phyloP scores from a whole-genome alignment of 2,888 invertebrate species.

The Ectobius pallidus region DNA sequence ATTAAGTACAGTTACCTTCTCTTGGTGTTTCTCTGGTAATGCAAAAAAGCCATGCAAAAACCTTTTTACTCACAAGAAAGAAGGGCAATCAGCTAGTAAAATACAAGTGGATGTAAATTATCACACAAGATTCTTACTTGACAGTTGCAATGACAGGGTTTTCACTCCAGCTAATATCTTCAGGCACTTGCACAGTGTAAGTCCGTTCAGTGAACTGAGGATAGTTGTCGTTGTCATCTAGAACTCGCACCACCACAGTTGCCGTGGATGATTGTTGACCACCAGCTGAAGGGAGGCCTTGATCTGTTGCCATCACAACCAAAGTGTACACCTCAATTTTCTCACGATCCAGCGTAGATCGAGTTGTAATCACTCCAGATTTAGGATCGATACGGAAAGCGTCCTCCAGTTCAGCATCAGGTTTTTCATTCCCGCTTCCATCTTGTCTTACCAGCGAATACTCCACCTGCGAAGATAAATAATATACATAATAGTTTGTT shows the following conservation, averaged over 20 bases:
- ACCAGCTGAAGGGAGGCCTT: conserved; percentile 73
- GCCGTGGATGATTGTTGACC: conserved; percentile 82
- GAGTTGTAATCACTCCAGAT: conserved; percentile 85
- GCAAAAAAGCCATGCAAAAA: no score
- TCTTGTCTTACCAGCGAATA: conserved; percentile 77
- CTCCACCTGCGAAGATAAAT: conserved; percentile 61
- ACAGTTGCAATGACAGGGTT: conserved; percentile 85
- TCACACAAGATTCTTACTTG: conserved; percentile 55
- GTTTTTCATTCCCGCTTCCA: conserved; percentile 61
- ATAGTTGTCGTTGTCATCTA: conserved; percentile 93
- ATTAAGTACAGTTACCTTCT: no score
- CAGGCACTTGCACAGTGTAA: conserved; percentile 84
- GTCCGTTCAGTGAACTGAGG: conserved; percentile 91
- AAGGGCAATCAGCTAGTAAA: no score
- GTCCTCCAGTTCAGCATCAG: conserved; percentile 55
- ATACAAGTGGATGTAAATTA: no score
- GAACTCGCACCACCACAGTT: conserved; percentile 78
- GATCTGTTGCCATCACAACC: conserved; percentile 84
- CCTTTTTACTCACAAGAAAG: no score
- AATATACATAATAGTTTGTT: no score
- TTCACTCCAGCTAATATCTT: conserved; percentile 84
- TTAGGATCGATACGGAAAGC: conserved; percentile 86
- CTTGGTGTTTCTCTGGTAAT: no score
- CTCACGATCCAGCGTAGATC: conserved; percentile 85
- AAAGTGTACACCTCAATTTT: conserved; percentile 83